phyloP scores from a whole-genome alignment of 2,797 vertebrate species.

The Triplophysa yarkandensis region DNA sequence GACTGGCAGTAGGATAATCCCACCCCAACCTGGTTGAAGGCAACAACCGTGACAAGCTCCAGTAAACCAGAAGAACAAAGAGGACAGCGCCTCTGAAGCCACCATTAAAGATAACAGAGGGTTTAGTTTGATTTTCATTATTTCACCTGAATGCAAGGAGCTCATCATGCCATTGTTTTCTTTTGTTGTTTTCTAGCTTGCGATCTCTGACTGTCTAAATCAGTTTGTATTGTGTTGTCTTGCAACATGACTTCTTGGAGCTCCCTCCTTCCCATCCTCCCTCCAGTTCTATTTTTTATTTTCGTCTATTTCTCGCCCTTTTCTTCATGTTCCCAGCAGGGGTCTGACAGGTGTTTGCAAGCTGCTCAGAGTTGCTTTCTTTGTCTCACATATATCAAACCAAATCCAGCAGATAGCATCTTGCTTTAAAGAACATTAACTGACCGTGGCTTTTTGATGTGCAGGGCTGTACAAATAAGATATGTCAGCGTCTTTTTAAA shows the following conservation, averaged over 20 bases:
- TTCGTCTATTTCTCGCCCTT: conserved; percentile 18
- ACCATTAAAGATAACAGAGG: conserved; percentile 37
- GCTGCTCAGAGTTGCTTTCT: conserved; percentile 28
- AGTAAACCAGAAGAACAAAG: conserved; percentile 30
- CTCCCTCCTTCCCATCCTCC: conserved; percentile 6
- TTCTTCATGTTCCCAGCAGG: conserved; percentile 29
- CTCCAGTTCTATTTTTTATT: not conserved
- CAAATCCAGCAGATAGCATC: conserved; percentile 35
- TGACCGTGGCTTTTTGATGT: conserved; percentile 36
- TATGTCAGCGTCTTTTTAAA: conserved; percentile 26
- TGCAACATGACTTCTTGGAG: conserved; percentile 14
- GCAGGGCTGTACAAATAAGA: not conserved
- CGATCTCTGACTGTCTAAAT: not conserved
- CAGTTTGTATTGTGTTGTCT: conserved; percentile 11
- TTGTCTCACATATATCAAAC: conserved; percentile 22
- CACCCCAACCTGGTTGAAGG: conserved; percentile 43
- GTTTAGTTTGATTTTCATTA: conserved; percentile 35
- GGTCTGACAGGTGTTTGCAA: conserved; percentile 32
- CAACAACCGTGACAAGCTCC: conserved; percentile 51
- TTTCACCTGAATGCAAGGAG: conserved; percentile 15
- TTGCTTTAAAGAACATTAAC: conserved; percentile 14
- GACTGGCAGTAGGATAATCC: not conserved
- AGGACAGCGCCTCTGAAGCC: conserved; percentile 5
- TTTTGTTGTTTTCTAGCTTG: not conserved
- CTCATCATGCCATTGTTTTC: not conserved